Evolutionary conservation across 2,888 invertebrate genomes (phyloP).

Genomic region (Trachelus iudaicus): DNA sequence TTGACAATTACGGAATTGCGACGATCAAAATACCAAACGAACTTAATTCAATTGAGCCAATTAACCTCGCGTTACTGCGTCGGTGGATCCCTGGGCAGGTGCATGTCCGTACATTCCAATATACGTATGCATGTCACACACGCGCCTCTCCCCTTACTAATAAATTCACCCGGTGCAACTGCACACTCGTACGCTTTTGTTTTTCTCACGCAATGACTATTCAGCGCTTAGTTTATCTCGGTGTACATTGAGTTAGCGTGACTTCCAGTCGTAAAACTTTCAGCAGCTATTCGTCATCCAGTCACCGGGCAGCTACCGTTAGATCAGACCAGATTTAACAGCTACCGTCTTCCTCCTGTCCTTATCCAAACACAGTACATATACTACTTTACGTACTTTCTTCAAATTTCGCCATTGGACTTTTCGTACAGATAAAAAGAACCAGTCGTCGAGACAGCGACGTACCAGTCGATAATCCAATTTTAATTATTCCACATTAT

Average conservation of each 20-base stretch:
- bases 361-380: too few species aligned
- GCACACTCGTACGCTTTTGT: background rate
- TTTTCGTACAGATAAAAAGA: background rate
- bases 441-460: too few species aligned
- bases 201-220: background rate
- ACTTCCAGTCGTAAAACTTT: background rate
- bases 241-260: background rate
- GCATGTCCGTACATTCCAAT: background rate
- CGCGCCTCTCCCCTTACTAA: background rate
- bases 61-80: slow-evolving; percentile 34
- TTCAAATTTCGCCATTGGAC: background rate
- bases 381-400: too few species aligned
- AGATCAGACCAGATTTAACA: background rate
- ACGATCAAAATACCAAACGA: slow-evolving; percentile 49
- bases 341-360: background rate
- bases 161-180: background rate
- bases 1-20: slow-evolving; percentile 56
- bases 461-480: background rate
- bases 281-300: background rate
- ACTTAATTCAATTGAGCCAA: slow-evolving; percentile 61
- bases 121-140: background rate
- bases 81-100: background rate
- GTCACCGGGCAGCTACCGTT: background rate
- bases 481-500: background rate
- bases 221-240: background rate